phyloP scores from a whole-genome alignment of 2,113 vertebrate genomes.

The Mustela lutreola region DNA sequence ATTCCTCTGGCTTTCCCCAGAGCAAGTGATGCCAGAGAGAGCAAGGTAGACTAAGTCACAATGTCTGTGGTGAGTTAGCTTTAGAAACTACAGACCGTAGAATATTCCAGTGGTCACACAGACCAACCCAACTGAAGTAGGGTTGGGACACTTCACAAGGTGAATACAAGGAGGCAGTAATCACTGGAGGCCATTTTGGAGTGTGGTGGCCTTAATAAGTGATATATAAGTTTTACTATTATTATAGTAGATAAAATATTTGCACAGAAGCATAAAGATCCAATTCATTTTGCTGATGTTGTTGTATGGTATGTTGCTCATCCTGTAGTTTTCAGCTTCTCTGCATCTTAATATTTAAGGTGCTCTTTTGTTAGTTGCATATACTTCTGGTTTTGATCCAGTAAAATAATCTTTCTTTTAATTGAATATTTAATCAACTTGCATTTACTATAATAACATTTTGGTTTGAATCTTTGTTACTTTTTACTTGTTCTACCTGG shows the following conservation, averaged over 20 bases:
- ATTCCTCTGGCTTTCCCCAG: not conserved
- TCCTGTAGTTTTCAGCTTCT: not conserved
- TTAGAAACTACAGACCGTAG: too few species aligned
- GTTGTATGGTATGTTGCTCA: not conserved
- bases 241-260: not conserved
- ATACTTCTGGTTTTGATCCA: not conserved
- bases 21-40: not conserved
- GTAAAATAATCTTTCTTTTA: not conserved
- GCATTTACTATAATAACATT: not conserved
- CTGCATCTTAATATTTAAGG: not conserved
- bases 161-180: not conserved
- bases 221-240: not conserved
- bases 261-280: not conserved
- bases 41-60: not conserved
- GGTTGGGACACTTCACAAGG: not conserved
- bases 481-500: not conserved
- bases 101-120: not conserved
- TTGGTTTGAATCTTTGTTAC: not conserved
- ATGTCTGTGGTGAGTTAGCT: not conserved
- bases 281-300: not conserved
- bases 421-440: not conserved
- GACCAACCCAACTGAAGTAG: not conserved
- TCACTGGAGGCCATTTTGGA: not conserved
- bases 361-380: not conserved
- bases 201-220: not conserved